A percentile compares a stretch with the other conserved stretches of the same genome.
phyloP scores from a whole-genome alignment of 2,113 vertebrate genomes.

The Gnathonemus echidnorhynchus region DNA sequence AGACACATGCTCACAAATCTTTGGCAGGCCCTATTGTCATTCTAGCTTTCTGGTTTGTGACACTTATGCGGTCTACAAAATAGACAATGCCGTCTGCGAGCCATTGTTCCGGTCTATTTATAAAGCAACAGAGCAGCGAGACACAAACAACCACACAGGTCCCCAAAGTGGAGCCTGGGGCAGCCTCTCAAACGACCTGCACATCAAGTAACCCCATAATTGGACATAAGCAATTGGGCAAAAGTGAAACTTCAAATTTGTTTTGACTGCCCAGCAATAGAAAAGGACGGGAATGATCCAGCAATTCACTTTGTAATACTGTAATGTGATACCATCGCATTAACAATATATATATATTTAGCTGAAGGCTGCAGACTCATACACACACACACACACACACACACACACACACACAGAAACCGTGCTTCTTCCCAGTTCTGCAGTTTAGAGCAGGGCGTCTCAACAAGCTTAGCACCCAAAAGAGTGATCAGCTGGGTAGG shows the following conservation, averaged over 20 bases:
- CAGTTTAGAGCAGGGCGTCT: neutral
- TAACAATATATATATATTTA: neutral
- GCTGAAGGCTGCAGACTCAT: neutral
- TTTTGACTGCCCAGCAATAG: conserved; percentile 33
- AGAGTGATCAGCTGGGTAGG: neutral
- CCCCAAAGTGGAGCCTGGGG: conserved; percentile 37
- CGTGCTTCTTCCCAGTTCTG: neutral
- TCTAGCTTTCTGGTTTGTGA: conserved; percentile 36
- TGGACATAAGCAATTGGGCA: conserved; percentile 28
- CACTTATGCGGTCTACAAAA: conserved; percentile 38
- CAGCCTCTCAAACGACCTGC: conserved; percentile 32
- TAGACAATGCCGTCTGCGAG: conserved; percentile 43
- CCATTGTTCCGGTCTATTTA: conserved; percentile 45
- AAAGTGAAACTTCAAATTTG: conserved; percentile 37
- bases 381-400: neutral
- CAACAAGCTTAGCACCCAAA: neutral
- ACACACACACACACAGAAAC: neutral
- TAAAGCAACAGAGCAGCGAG: conserved; percentile 41
- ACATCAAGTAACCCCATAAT: conserved; percentile 39
- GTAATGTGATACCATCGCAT: conserved; percentile 1
- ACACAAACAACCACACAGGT: conserved; percentile 42
- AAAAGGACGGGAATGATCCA: conserved; percentile 7
- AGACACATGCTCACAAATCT: conserved; percentile 24
- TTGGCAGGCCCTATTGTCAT: conserved; percentile 39
- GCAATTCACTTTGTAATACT: conserved; percentile 16